Evolutionary conservation across 2,888 invertebrate genomes (phyloP).

Genomic region (Nemotelus nigrinus): DNA sequence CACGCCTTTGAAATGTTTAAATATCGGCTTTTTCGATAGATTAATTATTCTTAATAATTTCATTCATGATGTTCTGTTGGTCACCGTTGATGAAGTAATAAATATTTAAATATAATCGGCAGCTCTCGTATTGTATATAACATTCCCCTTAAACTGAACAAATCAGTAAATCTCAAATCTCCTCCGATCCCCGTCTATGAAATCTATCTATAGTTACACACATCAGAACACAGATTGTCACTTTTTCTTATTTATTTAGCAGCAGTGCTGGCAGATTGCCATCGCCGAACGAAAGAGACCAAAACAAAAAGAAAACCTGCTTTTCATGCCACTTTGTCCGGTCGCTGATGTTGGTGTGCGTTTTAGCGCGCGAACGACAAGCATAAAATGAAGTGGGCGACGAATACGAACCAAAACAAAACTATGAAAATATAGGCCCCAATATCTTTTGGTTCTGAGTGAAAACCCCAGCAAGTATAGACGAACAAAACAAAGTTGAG

Average conservation of each 20-base stretch:
- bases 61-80: too few species aligned
- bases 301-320: conserved; percentile 34
- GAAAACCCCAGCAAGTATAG: neutral
- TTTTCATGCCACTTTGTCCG: conserved; percentile 7
- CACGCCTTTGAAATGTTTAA: too few species aligned
- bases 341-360: conserved; percentile 18
- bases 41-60: too few species aligned
- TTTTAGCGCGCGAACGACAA: conserved; percentile 24
- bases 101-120: too few species aligned
- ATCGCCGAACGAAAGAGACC: conserved; percentile 23
- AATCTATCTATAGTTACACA: too few species aligned
- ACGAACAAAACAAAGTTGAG: too few species aligned
- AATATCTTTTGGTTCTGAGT: neutral
- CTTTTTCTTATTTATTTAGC: neutral
- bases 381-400: conserved; percentile 4
- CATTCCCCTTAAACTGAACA: too few species aligned
- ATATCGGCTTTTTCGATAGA: too few species aligned
- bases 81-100: too few species aligned
- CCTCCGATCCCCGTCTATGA: too few species aligned
- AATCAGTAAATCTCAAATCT: too few species aligned
- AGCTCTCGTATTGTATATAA: too few species aligned
- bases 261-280: neutral
- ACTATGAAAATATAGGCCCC: conserved; percentile 13
- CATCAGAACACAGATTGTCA: neutral
- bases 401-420: conserved; percentile 34